These are phyloP conservation scores for Drosophila dunni DNA, from an alignment of 1,140 invertebrate genomes.

Conservation along the genomic window DNA sequence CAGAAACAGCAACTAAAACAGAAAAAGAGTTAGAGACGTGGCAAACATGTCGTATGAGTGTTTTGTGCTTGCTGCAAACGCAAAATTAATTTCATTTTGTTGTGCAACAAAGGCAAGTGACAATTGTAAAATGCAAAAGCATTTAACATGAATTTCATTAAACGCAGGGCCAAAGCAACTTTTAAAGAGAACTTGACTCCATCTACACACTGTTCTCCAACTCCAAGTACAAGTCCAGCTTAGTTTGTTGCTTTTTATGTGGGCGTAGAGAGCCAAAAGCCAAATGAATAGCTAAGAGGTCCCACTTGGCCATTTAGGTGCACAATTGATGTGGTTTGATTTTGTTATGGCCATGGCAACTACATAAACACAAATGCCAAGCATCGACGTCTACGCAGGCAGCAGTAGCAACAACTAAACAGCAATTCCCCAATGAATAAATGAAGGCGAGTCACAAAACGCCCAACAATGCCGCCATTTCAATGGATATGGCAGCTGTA, in stretches of 20 bases:
- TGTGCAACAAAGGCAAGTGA: slow-evolving; percentile 60
- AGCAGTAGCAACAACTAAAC: slow-evolving; percentile 32
- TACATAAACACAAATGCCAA: slow-evolving; percentile 71
- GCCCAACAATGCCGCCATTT: slow-evolving; percentile 37
- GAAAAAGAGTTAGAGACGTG: not conserved
- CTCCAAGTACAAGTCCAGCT: not conserved
- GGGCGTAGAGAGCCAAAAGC: slow-evolving; percentile 31
- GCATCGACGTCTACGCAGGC: slow-evolving; percentile 29
- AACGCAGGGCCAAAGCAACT: slow-evolving; percentile 37
- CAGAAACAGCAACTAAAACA: not conserved
- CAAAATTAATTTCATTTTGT: slow-evolving; percentile 81
- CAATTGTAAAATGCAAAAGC: slow-evolving; percentile 75
- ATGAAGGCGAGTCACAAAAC: slow-evolving; percentile 57
- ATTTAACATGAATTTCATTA: slow-evolving; percentile 77
- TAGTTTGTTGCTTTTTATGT: not conserved
- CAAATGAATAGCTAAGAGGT: slow-evolving; percentile 81
- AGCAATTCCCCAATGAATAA: slow-evolving; percentile 77
- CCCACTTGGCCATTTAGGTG: slow-evolving; percentile 80
- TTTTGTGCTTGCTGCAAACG: slow-evolving; percentile 65
- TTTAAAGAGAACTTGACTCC: slow-evolving; percentile 49
- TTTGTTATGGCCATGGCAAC: slow-evolving; percentile 76
- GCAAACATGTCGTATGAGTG: slow-evolving; percentile 71
- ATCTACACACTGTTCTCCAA: too few relatives aligned
- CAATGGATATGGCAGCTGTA: slow-evolving; percentile 25
- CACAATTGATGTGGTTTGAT: slow-evolving; percentile 83